Conservation (phyloP, 2,113 vertebrate genomes). For the Larimichthys crocea region DNA sequence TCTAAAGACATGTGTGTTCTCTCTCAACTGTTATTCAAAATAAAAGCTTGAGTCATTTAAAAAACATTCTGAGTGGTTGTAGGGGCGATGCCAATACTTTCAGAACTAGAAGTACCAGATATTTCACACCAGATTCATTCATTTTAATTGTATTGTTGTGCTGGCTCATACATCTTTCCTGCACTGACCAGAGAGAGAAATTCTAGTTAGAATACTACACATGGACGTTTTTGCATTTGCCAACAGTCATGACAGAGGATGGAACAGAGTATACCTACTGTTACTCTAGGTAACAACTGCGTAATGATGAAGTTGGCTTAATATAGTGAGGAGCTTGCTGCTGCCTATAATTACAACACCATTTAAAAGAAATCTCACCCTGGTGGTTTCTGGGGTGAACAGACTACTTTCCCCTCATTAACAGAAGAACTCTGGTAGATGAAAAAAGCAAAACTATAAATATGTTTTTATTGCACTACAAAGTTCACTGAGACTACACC, state of each 20-base stretch:
- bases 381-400: background rate
- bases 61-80: background rate
- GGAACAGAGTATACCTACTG: background rate
- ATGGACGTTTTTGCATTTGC: background rate
- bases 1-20: background rate
- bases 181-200: background rate
- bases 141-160: background rate
- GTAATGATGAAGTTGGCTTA: background rate
- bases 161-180: background rate
- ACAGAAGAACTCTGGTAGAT: background rate
- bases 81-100: background rate
- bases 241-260: background rate
- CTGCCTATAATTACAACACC: background rate
- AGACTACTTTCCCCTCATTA: background rate
- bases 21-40: background rate
- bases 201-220: background rate
- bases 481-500: background rate
- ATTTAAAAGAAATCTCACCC: background rate
- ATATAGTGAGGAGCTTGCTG: background rate
- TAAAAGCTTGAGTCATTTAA: background rate
- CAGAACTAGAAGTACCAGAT: background rate
- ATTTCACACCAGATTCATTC: background rate
- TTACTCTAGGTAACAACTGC: too few relatives aligned
- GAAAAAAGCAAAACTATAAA: background rate
- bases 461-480: slow-evolving; percentile 22